Percentiles rank a stretch among this genome's conserved stretches.
These are phyloP conservation scores for Anguilla japonica DNA, from an alignment of 2,113 vertebrate genomes.

Conservation along the genomic window DNA sequence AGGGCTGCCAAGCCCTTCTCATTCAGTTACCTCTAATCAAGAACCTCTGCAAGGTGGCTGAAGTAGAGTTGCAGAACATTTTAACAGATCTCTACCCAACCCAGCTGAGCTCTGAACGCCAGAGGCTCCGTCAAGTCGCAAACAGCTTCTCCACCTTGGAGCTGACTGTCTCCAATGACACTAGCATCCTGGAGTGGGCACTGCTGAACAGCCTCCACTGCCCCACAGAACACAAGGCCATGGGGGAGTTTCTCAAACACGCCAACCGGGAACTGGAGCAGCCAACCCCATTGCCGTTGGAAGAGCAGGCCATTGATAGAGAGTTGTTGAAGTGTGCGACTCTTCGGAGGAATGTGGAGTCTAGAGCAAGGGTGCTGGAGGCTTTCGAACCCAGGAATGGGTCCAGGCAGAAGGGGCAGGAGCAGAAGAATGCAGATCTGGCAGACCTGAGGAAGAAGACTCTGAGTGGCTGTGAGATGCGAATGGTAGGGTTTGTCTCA, in stretches of 20 bases:
- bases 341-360: constrained; percentile 70
- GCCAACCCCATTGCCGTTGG: constrained; percentile 59
- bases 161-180: constrained; percentile 59
- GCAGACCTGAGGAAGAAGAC: constrained; percentile 58
- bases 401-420: constrained; percentile 39
- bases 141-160: constrained; percentile 60
- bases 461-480: constrained; percentile 64
- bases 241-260: constrained; percentile 61
- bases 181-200: constrained; percentile 60
- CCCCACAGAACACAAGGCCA: constrained; percentile 59
- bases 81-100: constrained; percentile 62
- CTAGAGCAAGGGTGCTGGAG: constrained; percentile 63
- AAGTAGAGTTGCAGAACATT: constrained; percentile 66
- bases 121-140: constrained; percentile 62
- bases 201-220: constrained; percentile 57
- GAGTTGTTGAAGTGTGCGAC: constrained; percentile 67
- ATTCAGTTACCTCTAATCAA: constrained; percentile 68
- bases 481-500: constrained; percentile 73
- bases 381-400: constrained; percentile 51
- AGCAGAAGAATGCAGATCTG: constrained; percentile 54
- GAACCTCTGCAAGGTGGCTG: constrained; percentile 61
- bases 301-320: constrained; percentile 54
- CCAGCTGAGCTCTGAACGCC: constrained; percentile 68
- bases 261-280: constrained; percentile 66
- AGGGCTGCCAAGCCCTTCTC: constrained; percentile 66